These are phyloP conservation scores for Sceliomorpha sp. DNA, from an alignment of 2,888 invertebrate species.

Conservation along the genomic window DNA sequence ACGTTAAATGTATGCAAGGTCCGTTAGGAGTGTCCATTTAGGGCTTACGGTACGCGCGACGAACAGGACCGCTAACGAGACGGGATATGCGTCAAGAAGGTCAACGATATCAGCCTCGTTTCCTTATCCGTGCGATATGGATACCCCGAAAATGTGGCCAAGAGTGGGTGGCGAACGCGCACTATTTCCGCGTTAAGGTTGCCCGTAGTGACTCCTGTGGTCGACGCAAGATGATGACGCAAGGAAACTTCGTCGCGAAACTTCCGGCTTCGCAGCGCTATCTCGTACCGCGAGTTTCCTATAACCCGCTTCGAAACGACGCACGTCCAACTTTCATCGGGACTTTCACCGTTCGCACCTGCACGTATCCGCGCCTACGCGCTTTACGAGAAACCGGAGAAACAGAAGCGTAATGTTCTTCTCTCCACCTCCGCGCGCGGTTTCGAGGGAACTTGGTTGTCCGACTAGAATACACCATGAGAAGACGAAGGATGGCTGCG, in stretches of 20 bases:
- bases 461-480: constrained; percentile 2
- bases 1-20: constrained; percentile 23
- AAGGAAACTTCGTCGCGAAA: constrained; percentile 29
- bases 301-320: constrained; percentile 30
- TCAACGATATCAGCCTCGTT: constrained; percentile 37
- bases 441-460: constrained; percentile 6
- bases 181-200: constrained; percentile 36
- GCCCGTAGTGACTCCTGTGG: constrained; percentile 26
- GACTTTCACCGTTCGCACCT: constrained; percentile 53
- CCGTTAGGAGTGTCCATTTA: constrained; percentile 61
- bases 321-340: constrained; percentile 48
- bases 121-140: constrained; percentile 47
- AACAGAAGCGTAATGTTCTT: constrained; percentile 23
- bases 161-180: constrained; percentile 36
- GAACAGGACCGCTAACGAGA: constrained; percentile 49
- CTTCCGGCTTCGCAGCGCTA: constrained; percentile 46
- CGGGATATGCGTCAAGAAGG: constrained; percentile 32
- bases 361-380: constrained; percentile 21
- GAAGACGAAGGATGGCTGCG: constrained; percentile 8
- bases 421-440: not conserved
- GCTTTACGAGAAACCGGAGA: constrained; percentile 25
- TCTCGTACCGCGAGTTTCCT: constrained; percentile 10
- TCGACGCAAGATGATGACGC: constrained; percentile 28
- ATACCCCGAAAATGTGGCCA: constrained; percentile 61
- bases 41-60: constrained; percentile 42